A percentile compares a stretch with the other conserved stretches of the same genome.
Conservation (phyloP, 2,113 vertebrate species). For the Hiodon alosoides region DNA sequence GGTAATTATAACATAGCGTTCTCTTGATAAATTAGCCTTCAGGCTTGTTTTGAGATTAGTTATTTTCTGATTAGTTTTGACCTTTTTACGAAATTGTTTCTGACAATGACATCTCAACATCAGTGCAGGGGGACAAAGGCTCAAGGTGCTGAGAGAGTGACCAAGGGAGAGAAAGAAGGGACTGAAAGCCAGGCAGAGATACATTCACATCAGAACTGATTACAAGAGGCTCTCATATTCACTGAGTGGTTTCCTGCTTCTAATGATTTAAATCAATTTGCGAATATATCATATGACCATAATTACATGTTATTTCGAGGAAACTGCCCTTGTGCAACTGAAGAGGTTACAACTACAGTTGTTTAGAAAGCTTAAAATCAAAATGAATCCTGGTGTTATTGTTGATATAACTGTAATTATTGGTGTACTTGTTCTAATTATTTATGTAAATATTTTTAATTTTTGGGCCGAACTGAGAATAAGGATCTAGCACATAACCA, state of each 20-base stretch:
- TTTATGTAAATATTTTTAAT: slow-evolving; percentile 12
- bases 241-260: neutral
- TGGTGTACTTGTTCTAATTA: slow-evolving; percentile 9
- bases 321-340: neutral
- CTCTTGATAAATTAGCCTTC: too few relatives aligned
- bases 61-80: too few relatives aligned
- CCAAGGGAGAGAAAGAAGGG: neutral
- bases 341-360: neutral
- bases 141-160: neutral
- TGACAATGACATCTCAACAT: neutral
- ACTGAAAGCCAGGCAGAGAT: neutral
- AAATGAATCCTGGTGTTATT: neutral
- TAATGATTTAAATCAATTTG: neutral
- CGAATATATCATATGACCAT: slow-evolving; percentile 1
- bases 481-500: too few relatives aligned
- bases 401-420: slow-evolving; percentile 13
- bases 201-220: neutral
- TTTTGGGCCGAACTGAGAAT: too few relatives aligned
- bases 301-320: neutral
- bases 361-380: neutral
- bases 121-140: neutral
- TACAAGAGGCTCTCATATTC: neutral
- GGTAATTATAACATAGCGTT: too few relatives aligned
- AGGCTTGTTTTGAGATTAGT: too few relatives aligned
- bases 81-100: neutral